A percentile compares a stretch with the other conserved stretches of the same genome.
Evolutionary conservation across 1,140 invertebrate species (phyloP).

Genomic region (Ceratitis capitata): DNA sequence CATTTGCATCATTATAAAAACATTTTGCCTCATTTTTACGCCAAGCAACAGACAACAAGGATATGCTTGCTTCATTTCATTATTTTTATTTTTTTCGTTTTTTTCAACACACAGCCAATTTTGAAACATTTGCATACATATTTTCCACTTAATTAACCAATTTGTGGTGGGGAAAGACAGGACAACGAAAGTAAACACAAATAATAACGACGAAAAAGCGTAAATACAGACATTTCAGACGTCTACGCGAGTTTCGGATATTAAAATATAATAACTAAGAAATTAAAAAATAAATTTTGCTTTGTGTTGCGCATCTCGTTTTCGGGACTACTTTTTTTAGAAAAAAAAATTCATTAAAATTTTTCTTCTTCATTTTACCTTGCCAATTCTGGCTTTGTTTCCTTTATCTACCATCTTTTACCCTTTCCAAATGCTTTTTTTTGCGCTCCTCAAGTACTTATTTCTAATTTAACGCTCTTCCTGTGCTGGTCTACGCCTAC

Average conservation of each 20-base stretch:
- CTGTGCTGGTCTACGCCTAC: slow-evolving; percentile 18
- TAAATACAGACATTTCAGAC: neutral
- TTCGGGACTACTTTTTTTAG: neutral
- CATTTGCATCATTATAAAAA: neutral
- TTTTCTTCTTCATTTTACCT: neutral
- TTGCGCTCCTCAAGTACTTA: neutral
- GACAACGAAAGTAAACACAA: no score
- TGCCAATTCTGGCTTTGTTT: neutral
- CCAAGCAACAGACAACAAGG: neutral
- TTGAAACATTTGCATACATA: neutral
- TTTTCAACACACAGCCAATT: neutral
- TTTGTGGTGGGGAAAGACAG: neutral
- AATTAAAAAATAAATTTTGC: neutral
- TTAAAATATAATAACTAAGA: neutral
- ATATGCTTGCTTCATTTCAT: neutral
- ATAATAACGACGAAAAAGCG: neutral
- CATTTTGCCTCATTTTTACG: neutral
- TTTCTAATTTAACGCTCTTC: slow-evolving; percentile 27
- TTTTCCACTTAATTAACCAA: slow-evolving; percentile 29
- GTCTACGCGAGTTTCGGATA: neutral
- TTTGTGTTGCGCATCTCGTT: neutral
- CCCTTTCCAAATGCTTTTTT: neutral
- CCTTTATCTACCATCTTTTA: neutral
- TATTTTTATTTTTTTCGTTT: neutral
- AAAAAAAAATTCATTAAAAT: neutral